Evolutionary conservation across 1,140 invertebrate genomes (phyloP).

Genomic region (Drosophila nannoptera): DNA sequence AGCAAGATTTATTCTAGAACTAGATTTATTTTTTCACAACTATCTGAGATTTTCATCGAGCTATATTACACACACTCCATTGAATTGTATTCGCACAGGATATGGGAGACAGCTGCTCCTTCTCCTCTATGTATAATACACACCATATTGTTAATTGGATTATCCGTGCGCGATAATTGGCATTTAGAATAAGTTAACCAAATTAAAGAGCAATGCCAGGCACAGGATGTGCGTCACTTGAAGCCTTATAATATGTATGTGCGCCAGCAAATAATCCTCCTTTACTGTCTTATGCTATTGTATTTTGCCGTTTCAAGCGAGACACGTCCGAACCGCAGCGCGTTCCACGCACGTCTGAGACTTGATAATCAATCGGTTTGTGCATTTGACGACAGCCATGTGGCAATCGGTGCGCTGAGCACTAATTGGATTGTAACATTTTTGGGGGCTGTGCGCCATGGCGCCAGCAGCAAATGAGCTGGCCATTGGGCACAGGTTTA

Average conservation of each 20-base stretch:
- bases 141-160: slow-evolving; percentile 74
- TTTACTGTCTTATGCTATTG: slow-evolving; percentile 5
- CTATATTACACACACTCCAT: neutral
- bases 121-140: slow-evolving; percentile 24
- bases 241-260: slow-evolving; percentile 13
- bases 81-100: no score
- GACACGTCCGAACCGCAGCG: slow-evolving; percentile 76
- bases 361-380: slow-evolving; percentile 64
- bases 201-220: slow-evolving; percentile 23
- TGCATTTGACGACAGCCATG: slow-evolving; percentile 31
- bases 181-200: slow-evolving; percentile 56
- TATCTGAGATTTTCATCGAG: no score
- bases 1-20: no score
- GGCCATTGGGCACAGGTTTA: slow-evolving; percentile 44
- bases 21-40: no score
- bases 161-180: slow-evolving; percentile 58
- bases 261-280: slow-evolving; percentile 16
- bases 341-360: slow-evolving; percentile 70
- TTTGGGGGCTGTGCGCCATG: slow-evolving; percentile 50
- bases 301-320: slow-evolving; percentile 10
- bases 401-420: slow-evolving; percentile 34
- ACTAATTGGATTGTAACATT: slow-evolving; percentile 79
- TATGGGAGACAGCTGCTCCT: slow-evolving; percentile 27
- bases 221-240: slow-evolving; percentile 29
- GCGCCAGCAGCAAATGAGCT: slow-evolving; percentile 37